Base-by-base conservation (phyloP, 2,888 invertebrate species). In the Yponomeuta malinellus region DNA sequence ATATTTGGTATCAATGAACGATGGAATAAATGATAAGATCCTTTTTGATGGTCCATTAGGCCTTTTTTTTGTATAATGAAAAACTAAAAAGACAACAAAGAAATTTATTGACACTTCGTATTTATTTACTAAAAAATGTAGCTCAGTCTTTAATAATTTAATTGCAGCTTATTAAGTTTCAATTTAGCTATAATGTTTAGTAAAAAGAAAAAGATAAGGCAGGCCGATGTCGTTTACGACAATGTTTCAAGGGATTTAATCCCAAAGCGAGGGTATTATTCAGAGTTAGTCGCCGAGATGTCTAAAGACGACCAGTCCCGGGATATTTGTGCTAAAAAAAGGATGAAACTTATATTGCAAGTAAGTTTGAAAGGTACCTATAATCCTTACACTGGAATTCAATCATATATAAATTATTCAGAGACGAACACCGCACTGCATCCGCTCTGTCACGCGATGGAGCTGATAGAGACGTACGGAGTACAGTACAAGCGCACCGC, bases 261-360 rank as follows among this genome's bases (percentile, higher is more conserved):
- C 2, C 90, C 87, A 0, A 90, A 89, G 75, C 80, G 94, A 48
- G 94, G 94, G 23, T 95, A 94, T 79, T 95, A 94, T 75, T 94
- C 94, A 0, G 95, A 95, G 78, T 77, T 94, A 52, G 90, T 94
- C 0, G 93, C 94, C 0, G 90, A 93, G 75, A 81, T 91, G 81
- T 80, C 86, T 1, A 90, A 87, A 72, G 83, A 89, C 29, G 88
- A 89, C 29, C 79, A 83, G 0, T 75, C 83, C 0, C 85, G 77
- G 72, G 85, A 81, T 70, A 74, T 81, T 43, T 93, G 90, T 73
- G 88, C 87, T 2, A 85, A 85, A 69, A 93, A 92, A 76, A 86
- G 89, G 59, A 86, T 87, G 85, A 89, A 89, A 75, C 77, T 89
- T 29, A 83, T 89, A 73, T 76, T 88, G 69, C 86, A 88, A 85